Evolutionary conservation across 2,888 invertebrate species (phyloP), one percentile per base, ranked within the genome.

Genomic region (Drosophila longiperda): DNA sequence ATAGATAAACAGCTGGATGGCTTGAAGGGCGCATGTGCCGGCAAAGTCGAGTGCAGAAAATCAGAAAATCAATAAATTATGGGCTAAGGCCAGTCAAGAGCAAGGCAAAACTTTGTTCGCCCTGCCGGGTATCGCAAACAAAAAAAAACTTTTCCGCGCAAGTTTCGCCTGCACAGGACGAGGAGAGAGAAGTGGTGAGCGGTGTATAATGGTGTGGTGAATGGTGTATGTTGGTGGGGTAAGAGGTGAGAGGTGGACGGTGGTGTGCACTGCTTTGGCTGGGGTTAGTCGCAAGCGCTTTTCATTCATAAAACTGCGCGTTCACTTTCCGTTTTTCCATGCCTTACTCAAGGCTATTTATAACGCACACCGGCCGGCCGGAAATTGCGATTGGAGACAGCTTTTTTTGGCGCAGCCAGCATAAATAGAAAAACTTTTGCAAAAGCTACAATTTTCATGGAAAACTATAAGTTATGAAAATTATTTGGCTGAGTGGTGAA

Each of bases 11-110:
- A 76, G 66, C 74, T 64, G 61, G 42, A 63, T 23, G 52, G 29
- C 40, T 29, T 70, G 55, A 76, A 88, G 69, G 75, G 89, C 91
- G 83, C 90, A 89, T 89, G 91, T 85, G 84, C 82, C 72, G 76
- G 72, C 50, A 38, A 36, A 52, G 8, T 36, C 62, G 52, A 66
- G 58, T 70, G 68, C 29, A 36, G 40, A 72, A 80, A 91, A 91
- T 91, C 33, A 36, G 40, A 72, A 80, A 91, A 91, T 91, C 92
- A 86, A 91, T 91, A 91, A 87, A 77, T 90, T 78, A 85, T 89
- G 86, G 91, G 90, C 81, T 82, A 87, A 78, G 70, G 70, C 75
- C 81, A 90, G 91, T 91, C 91, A 91, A 92, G 91, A 91, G 92
- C 91, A 91, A 91, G 91, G 91, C 77, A 64, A 84, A 67, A 36